These are phyloP conservation scores for Drosophila lini DNA, from an alignment of 1,140 invertebrate genomes.

Conservation along the genomic window DNA sequence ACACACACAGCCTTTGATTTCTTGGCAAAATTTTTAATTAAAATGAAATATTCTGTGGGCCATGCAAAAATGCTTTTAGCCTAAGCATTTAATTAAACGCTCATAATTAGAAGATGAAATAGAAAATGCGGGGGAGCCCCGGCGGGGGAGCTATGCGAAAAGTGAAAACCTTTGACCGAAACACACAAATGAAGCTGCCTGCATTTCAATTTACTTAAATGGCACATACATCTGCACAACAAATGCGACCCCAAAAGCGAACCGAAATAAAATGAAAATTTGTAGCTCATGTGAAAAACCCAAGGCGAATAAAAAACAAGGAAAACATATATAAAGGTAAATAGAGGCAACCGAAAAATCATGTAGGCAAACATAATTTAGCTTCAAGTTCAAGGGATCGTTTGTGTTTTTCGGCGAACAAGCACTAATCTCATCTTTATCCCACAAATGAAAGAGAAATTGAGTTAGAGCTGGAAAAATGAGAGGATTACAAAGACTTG, in stretches of 20 bases:
- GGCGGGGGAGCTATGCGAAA: background rate
- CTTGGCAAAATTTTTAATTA: constrained; percentile 62
- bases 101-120: constrained; percentile 68
- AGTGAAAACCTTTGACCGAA: constrained; percentile 24
- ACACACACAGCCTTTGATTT: constrained; percentile 29
- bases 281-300: constrained; percentile 28
- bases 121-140: constrained; percentile 7
- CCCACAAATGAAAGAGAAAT: constrained; percentile 51
- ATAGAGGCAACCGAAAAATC: constrained; percentile 42
- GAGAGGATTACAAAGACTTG: background rate
- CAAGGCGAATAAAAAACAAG: background rate
- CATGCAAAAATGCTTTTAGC: constrained; percentile 47
- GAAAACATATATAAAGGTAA: constrained; percentile 18
- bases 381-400: constrained; percentile 39
- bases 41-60: constrained; percentile 41
- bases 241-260: constrained; percentile 33
- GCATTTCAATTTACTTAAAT: constrained; percentile 67
- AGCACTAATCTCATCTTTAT: constrained; percentile 61
- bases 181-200: constrained; percentile 8
- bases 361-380: constrained; percentile 59
- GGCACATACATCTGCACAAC: constrained; percentile 49
- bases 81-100: constrained; percentile 63
- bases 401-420: constrained; percentile 13
- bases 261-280: constrained; percentile 57
- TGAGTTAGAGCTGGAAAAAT: constrained; percentile 12